These are phyloP conservation scores for Chaetodon trifasciatus DNA, from an alignment of 2,797 vertebrate species.

Conservation along the genomic window DNA sequence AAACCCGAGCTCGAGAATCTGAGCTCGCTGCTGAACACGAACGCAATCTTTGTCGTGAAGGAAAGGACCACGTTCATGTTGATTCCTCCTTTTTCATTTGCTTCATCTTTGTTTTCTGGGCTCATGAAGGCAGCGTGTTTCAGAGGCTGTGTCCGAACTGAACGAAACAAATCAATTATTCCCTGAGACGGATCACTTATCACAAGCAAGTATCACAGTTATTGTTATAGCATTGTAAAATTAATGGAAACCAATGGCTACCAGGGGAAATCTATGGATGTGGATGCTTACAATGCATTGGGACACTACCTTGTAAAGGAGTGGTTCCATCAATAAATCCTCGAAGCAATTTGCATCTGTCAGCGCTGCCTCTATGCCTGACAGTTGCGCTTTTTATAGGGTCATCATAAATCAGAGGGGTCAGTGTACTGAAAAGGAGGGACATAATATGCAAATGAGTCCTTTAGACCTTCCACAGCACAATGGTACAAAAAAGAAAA, in stretches of 20 bases:
- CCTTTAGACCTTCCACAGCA: conserved; percentile 45
- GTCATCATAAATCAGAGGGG: conserved; percentile 74
- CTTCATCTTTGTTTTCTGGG: not conserved
- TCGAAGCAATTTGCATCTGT: conserved; percentile 73
- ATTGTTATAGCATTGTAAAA: conserved; percentile 24
- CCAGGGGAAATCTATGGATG: not conserved
- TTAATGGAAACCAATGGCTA: not conserved
- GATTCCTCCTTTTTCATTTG: not conserved
- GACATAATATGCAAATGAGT: conserved; percentile 71
- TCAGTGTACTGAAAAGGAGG: conserved; percentile 56
- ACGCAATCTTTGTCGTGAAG: not conserved
- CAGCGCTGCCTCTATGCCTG: conserved; percentile 54
- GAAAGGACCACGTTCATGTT: not conserved
- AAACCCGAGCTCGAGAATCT: not conserved
- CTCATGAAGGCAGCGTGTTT: not conserved
- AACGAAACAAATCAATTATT: not conserved
- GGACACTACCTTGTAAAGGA: conserved; percentile 53
- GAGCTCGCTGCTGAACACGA: not conserved
- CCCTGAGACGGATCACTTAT: not conserved
- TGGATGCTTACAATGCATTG: conserved; percentile 12
- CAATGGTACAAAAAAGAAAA: conserved; percentile 25
- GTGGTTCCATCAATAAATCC: conserved; percentile 68
- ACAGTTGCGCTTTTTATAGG: conserved; percentile 66
- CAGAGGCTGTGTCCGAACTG: not conserved
- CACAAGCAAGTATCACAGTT: not conserved